Percentiles rank a stretch among this genome's conserved stretches.
Conservation (phyloP, 2,797 vertebrate genomes). For the Poeciliopsis turneri region DNA sequence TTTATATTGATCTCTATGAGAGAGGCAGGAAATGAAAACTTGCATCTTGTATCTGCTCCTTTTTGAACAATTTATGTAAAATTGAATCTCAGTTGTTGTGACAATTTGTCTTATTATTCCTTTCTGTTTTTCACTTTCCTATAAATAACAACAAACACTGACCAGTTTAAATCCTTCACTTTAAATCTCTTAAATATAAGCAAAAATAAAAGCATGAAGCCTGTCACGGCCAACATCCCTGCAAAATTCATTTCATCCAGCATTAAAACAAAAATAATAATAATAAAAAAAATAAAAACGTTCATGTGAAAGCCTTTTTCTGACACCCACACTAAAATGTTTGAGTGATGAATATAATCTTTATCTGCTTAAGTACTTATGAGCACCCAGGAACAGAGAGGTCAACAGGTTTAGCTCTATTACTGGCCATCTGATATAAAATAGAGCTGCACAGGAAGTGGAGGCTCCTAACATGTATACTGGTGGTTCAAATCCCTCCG, state of each 20-base stretch:
- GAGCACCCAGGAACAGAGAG: slow-evolving; percentile 47
- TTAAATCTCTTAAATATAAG: slow-evolving; percentile 24
- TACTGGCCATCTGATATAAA: slow-evolving; percentile 50
- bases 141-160: slow-evolving; percentile 8
- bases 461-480: slow-evolving; percentile 57
- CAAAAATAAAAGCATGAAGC: slow-evolving; percentile 31
- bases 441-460: slow-evolving; percentile 49
- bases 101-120: too few species aligned
- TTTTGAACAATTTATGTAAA: too few species aligned
- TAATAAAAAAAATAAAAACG: slow-evolving; percentile 11
- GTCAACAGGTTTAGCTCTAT: slow-evolving; percentile 60
- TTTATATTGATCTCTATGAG: too few species aligned
- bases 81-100: too few species aligned
- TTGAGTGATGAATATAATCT: slow-evolving; percentile 59
- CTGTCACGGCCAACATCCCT: slow-evolving; percentile 28
- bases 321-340: slow-evolving; percentile 51
- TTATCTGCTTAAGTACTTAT: slow-evolving; percentile 68
- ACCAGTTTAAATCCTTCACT: slow-evolving; percentile 20
- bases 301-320: slow-evolving; percentile 59
- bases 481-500: slow-evolving; percentile 53
- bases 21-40: too few species aligned
- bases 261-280: slow-evolving; percentile 40
- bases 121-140: too few species aligned
- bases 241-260: slow-evolving; percentile 22
- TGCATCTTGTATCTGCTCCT: too few species aligned